A percentile compares a stretch with the other conserved stretches of the same genome.
phyloP scores from a whole-genome alignment of 37 sponge, comb jelly and placozoan species.

The Amphimedon queenslandica region DNA sequence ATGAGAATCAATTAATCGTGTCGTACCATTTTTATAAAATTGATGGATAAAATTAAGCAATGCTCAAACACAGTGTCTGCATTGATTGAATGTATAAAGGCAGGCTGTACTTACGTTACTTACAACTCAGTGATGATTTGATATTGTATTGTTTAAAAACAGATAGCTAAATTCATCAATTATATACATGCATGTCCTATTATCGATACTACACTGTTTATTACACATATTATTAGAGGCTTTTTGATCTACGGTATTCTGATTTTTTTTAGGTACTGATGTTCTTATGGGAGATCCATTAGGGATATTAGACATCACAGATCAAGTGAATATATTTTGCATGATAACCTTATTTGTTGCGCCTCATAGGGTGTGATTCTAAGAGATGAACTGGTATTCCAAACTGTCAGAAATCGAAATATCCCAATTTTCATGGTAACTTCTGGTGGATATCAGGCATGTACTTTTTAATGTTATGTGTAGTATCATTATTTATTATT shows the following conservation, averaged over 20 bases:
- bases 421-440: conserved; percentile 91
- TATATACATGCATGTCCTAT: too few relatives aligned
- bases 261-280: conserved; percentile 60
- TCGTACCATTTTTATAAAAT: too few relatives aligned
- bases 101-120: too few relatives aligned
- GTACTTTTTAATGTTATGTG: not conserved
- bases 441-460: conserved; percentile 86
- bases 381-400: conserved; percentile 78
- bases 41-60: too few relatives aligned
- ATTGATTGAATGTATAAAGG: too few relatives aligned
- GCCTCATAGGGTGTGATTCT: conserved; percentile 60
- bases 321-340: conserved; percentile 30
- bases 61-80: too few relatives aligned
- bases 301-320: conserved; percentile 78
- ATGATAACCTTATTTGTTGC: not conserved
- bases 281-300: conserved; percentile 76
- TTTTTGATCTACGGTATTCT: not conserved
- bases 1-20: too few relatives aligned
- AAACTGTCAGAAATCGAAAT: conserved; percentile 34
- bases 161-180: too few relatives aligned
- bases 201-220: too few relatives aligned
- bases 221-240: too few relatives aligned
- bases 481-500: not conserved
- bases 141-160: too few relatives aligned
- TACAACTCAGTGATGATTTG: too few relatives aligned